Evolutionary conservation across 2,113 vertebrate species (phyloP), one percentile per base, ranked within the genome.

Genomic region (Sprattus sprattus): DNA sequence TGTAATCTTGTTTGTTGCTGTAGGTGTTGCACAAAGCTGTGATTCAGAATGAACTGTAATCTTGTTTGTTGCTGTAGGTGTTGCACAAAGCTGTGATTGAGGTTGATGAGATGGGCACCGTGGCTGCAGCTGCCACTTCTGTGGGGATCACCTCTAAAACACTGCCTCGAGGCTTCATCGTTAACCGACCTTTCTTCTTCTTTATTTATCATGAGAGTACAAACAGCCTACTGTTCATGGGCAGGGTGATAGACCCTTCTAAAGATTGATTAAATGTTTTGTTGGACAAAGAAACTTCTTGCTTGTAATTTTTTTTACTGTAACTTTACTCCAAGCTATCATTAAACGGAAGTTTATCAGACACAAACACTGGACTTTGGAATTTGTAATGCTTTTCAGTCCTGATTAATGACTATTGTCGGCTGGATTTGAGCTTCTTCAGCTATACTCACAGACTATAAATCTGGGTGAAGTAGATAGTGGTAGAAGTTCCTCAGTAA

Each of bases 131-230:
- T 8, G 95, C 92, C 44, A 97, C 93, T 13, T 86, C 92, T 0
- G 85, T 90, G 7, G 94, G 96, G 92, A 96, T 97, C 11, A 95
- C 81, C 2, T 94, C 95, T 39, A 96, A 96, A 45, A 94, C 95
- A 0, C 85, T 96, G 90, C 97, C 97, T 82, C 90, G 87, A 78
- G 71, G 88, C 75, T 93, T 98, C 91, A 93, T 75, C 28, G 91
- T 96, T 64, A 89, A 98, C 90, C 93, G 92, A 54, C 97, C 97
- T 0, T 98, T 98, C 88, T 96, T 98, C 83, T 97, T 98, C 87
- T 95, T 97, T 89, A 97, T 98, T 87, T 97, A 96, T 85, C 96
- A 98, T 52, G 97, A 98, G 89, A 92, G 84, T 64, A 96, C 95
- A 44, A 96, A 94, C 88, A 93, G 92, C 54, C 90, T 99, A 86